Evolutionary conservation across 2,888 invertebrate species (phyloP), one percentile per base, ranked within the genome.

Genomic region (Nipponacmea schrenckii): DNA sequence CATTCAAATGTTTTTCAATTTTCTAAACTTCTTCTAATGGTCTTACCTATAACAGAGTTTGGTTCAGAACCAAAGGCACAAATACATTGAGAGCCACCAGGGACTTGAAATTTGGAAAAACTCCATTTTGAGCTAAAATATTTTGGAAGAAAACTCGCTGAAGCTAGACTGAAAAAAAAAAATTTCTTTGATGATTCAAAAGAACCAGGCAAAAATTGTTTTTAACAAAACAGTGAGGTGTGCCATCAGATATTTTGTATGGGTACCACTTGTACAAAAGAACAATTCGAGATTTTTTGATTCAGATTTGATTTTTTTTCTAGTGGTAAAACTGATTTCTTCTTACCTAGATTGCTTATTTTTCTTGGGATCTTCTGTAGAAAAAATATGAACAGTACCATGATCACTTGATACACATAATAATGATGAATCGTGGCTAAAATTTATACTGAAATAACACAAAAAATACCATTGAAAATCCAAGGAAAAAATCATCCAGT

Each of bases 51-150:
- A 83, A 98, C 95, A 84, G 97, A 96, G 90, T 96, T 95, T 81
- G 93, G 93, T 87, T 97, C 97, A 62, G 89, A 83, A 73, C 97
- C 97, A 91, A 98, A 98, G 79, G 98, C 97, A 91, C 98, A 98
- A 89, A 98, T 95, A 90, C 97, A 97, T 62, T 96, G 96, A 15
- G 96, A 94, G 62, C 96, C 96, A 86, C 96, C 95, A 20, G 97
- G 97, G 84, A 98, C 96, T 82, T 90, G 90, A 90, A 97, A 97
- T 90, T 97, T 97, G 89, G 96, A 96, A 90, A 97, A 98, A 89
- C 97, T 97, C 97, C 98, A 98, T 88, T 94, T 96, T 76, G 97
- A 97, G 82, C 96, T 96, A 90, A 98, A 98, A 90, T 98, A 98
- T 91, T 98, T 98, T 63, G 98, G 97, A 88, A 98, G 92, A 86